A percentile compares a stretch with the other conserved stretches of the same genome.
Evolutionary conservation across 2,888 invertebrate species (phyloP).

Genomic region (Macropis europaea): DNA sequence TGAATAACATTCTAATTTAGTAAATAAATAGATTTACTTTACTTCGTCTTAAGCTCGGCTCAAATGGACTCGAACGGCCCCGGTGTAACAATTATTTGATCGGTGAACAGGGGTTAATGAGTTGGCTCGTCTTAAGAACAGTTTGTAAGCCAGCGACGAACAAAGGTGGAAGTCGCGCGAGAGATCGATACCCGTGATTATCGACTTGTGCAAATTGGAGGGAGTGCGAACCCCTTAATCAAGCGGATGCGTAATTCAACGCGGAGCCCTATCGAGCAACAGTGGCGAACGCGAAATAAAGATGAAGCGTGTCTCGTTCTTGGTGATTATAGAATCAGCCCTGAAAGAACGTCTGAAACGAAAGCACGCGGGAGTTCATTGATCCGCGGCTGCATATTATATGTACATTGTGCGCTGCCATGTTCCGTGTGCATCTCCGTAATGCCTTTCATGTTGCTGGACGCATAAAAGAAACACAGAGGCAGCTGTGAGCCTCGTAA

Average conservation of each 20-base stretch:
- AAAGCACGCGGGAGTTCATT: constrained; percentile 20
- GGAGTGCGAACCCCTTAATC: constrained; percentile 40
- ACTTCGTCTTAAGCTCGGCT: too few species aligned
- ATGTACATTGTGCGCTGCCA: background rate
- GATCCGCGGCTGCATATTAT: constrained; percentile 17
- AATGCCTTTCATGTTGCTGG: background rate
- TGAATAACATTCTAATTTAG: too few species aligned
- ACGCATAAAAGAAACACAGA: background rate
- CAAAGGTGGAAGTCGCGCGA: constrained; percentile 34
- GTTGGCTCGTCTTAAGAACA: constrained; percentile 32
- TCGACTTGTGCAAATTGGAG: constrained; percentile 49
- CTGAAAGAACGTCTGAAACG: constrained; percentile 15
- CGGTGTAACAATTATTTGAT: too few species aligned
- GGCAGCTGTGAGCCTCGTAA: background rate
- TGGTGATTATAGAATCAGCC: constrained; percentile 33
- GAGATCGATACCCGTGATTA: constrained; percentile 50
- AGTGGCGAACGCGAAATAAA: constrained; percentile 14
- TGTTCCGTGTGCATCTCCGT: background rate
- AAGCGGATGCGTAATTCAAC: constrained; percentile 42
- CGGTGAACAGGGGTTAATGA: too few species aligned
- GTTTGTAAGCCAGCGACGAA: constrained; percentile 8
- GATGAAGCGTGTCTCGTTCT: background rate
- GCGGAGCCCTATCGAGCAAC: constrained; percentile 1
- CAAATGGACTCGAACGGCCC: too few species aligned
- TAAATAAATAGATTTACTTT: too few species aligned